Evolutionary conservation across 2,797 vertebrate species (phyloP).

Genomic region (Falco naumanni): DNA sequence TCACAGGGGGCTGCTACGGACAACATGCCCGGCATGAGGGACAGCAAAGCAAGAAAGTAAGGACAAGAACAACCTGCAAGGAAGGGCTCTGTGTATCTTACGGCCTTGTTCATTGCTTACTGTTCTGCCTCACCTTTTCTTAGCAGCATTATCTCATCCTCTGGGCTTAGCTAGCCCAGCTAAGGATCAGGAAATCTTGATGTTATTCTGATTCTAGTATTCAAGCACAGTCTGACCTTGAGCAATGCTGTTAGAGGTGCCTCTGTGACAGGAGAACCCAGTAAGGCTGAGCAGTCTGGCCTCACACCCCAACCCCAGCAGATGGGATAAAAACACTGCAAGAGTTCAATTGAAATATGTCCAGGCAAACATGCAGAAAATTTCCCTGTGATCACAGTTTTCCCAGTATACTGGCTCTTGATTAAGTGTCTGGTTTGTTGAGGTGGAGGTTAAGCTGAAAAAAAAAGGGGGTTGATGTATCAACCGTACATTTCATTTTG

Average conservation of each 20-base stretch:
- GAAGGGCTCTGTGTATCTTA: background rate
- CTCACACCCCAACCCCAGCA: background rate
- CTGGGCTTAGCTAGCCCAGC: background rate
- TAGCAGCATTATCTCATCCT: background rate
- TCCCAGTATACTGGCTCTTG: background rate
- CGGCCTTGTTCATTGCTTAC: background rate
- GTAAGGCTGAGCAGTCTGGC: background rate
- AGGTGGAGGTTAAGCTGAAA: background rate
- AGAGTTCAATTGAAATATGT: rapidly evolving
- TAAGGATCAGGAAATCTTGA: background rate
- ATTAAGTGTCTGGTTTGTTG: background rate
- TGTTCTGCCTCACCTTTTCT: background rate
- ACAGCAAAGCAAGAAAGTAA: background rate
- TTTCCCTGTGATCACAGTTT: background rate
- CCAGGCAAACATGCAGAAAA: background rate
- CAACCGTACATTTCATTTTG: background rate
- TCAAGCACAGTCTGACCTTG: background rate
- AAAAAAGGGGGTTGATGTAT: background rate
- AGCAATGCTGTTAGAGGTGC: background rate
- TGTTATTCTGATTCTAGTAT: background rate
- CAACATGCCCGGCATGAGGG: background rate
- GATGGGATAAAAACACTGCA: background rate
- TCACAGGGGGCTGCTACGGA: background rate
- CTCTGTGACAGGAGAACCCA: background rate
- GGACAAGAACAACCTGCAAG: background rate